Evolutionary conservation across 2,888 invertebrate genomes (phyloP), one percentile per base, ranked within the genome.

Genomic region (Heliconius ethilla): DNA sequence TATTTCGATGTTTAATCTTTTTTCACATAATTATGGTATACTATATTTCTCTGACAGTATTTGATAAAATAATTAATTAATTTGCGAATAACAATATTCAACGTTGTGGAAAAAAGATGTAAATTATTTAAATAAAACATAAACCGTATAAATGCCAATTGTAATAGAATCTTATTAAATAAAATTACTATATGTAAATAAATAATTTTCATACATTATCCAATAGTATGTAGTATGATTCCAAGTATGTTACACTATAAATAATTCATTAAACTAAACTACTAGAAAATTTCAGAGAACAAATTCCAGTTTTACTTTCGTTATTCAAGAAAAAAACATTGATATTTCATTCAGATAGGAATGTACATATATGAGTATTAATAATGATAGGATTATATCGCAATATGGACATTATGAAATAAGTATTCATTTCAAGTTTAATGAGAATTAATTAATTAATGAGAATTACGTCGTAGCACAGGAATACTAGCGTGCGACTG

Each of bases 291-390:
- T n/a, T 63, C 18, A 51, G 59, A 33, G 69, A 51, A 74, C 74
- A 74, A 66, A 74, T 75, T 75, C 66, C 40, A 40, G 75, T 67
- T 78, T 77, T 78, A 79, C 80, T 79, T 81, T 81, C 67, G 37
- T 77, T 74, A 4, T 18, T 62, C 63, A 70, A 70, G 22, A n/a
- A 72, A 33, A 29, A 33, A 33, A 6, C 6, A 33, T 33, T 33
- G 33, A 33, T 33, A 33, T 33, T 33, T 33, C 33, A 33, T 11
- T 18, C 6, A 45, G 45, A 55, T 55, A 55, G 7, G 22, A 55
- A 55, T 55, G 9, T 33, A 33, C 33, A 40, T 59, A 59, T 22
- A n/a, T 59, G 10, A n/a, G 3, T 59, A n/a, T n/a, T 59, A 59
- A 59, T 59, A 66, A 66, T 66, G 22, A 33, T 66, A 33, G 33